These are phyloP conservation scores for Sphecodes monilicornis DNA, from an alignment of 2,888 invertebrate genomes.

Conservation along the genomic window DNA sequence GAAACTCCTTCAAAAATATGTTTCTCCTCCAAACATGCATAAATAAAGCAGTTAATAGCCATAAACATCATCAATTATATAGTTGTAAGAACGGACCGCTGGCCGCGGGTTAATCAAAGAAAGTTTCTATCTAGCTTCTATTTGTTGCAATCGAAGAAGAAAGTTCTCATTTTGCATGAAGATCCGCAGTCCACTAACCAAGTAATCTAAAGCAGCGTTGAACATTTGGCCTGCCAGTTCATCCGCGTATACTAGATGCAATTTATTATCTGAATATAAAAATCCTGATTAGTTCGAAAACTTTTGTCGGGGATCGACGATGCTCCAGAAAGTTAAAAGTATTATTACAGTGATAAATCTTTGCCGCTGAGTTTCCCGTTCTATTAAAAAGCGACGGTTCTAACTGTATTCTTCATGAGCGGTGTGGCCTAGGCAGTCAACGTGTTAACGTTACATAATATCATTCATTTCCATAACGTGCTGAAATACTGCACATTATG, in stretches of 20 bases:
- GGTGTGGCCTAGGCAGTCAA: background rate
- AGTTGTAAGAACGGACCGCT: too few relatives aligned
- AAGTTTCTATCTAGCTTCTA: background rate
- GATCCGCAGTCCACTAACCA: background rate
- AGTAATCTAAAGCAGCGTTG: background rate
- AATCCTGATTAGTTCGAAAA: background rate
- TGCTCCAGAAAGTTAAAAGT: slow-evolving; percentile 3
- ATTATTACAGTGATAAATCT: slow-evolving; percentile 4
- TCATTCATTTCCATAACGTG: background rate
- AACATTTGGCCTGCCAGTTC: background rate
- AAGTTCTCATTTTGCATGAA: background rate
- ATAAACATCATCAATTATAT: too few relatives aligned
- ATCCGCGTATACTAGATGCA: background rate
- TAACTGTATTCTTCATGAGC: background rate
- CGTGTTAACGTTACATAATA: slow-evolving; percentile 7
- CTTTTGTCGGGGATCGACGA: background rate
- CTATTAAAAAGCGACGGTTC: background rate
- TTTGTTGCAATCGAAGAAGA: background rate
- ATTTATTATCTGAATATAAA: background rate
- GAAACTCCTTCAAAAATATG: too few relatives aligned
- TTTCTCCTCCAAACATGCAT: too few relatives aligned
- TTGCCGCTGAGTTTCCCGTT: background rate
- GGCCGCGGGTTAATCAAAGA: too few relatives aligned
- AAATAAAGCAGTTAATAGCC: too few relatives aligned
- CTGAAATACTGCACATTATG: slow-evolving; percentile 24